Percentiles rank a stretch among this genome's conserved stretches.
phyloP scores from a whole-genome alignment of 2,888 invertebrate genomes.

The Dascillus cervinus region DNA sequence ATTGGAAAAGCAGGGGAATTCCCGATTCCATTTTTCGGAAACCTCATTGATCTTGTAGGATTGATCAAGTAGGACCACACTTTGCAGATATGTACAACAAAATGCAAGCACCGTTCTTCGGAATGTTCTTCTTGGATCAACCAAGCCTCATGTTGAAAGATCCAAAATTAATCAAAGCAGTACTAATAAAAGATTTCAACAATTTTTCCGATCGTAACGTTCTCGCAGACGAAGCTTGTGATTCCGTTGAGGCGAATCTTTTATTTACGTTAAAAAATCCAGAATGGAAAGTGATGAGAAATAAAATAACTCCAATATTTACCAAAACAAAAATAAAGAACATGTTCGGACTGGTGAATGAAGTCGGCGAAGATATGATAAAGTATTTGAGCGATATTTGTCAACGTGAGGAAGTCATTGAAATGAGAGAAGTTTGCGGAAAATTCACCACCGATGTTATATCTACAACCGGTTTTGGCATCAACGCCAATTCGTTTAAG shows the following conservation, averaged over 20 bases:
- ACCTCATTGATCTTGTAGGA: slow-evolving; percentile 28
- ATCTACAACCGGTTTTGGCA: slow-evolving; percentile 41
- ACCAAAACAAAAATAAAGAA: slow-evolving; percentile 45
- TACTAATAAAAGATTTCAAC: slow-evolving; percentile 41
- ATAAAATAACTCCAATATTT: slow-evolving; percentile 45
- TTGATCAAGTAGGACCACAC: slow-evolving; percentile 25
- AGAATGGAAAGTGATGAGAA: slow-evolving; percentile 45
- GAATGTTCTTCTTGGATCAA: slow-evolving; percentile 41
- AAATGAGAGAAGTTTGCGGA: slow-evolving; percentile 32
- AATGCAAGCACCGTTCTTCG: slow-evolving; percentile 30
- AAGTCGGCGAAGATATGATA: slow-evolving; percentile 35
- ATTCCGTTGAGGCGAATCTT: slow-evolving; percentile 38
- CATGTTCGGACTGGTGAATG: slow-evolving; percentile 43
- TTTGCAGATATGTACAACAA: slow-evolving; percentile 24
- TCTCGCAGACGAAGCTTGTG: slow-evolving; percentile 36
- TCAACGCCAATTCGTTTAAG: slow-evolving; percentile 37
- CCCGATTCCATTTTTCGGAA: slow-evolving; percentile 33
- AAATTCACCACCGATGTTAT: slow-evolving; percentile 43
- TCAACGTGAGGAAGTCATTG: slow-evolving; percentile 17
- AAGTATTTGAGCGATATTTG: too few species aligned
- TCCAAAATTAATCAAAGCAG: slow-evolving; percentile 38
- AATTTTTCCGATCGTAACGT: slow-evolving; percentile 41
- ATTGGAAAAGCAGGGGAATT: slow-evolving; percentile 35
- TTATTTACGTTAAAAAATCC: slow-evolving; percentile 40
- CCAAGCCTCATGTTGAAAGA: slow-evolving; percentile 40